These are phyloP conservation scores for Steinernema khuongi DNA, from an alignment of 1,140 invertebrate species.

Conservation along the genomic window DNA sequence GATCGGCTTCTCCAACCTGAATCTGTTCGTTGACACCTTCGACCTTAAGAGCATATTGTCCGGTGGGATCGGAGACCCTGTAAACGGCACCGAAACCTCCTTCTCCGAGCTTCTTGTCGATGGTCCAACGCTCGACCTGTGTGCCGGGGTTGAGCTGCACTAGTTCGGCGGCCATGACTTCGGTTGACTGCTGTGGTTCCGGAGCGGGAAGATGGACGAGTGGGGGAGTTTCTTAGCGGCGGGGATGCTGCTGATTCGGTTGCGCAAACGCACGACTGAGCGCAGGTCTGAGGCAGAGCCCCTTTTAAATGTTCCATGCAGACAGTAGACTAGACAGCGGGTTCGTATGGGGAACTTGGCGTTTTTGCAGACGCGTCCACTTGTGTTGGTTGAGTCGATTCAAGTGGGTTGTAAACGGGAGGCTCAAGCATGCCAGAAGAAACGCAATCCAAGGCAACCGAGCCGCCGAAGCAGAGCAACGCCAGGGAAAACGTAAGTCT, in stretches of 20 bases:
- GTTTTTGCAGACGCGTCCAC: too few species aligned
- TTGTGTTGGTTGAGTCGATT: background rate
- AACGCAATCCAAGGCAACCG: background rate
- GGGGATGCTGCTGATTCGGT: background rate
- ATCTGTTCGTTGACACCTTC: constrained; percentile 49
- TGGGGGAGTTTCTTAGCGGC: too few species aligned
- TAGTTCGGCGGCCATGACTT: constrained; percentile 37
- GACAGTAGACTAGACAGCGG: background rate
- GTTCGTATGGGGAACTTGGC: too few species aligned
- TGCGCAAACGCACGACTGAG: background rate
- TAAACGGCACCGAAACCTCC: constrained; percentile 43
- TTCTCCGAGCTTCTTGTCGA: constrained; percentile 39
- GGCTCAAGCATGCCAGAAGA: background rate
- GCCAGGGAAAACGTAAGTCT: background rate
- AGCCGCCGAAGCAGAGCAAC: background rate
- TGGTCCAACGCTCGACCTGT: constrained; percentile 43
- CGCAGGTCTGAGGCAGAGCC: background rate
- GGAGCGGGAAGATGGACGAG: constrained; percentile 3
- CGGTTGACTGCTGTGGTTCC: background rate
- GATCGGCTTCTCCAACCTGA: constrained; percentile 24
- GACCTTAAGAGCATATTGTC: constrained; percentile 45
- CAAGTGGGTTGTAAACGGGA: background rate
- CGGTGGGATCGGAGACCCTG: constrained; percentile 37
- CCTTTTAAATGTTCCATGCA: background rate
- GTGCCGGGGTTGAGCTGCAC: constrained; percentile 37